These are phyloP conservation scores for Zalophus californianus DNA, from an alignment of 2,797 vertebrate species.

Conservation along the genomic window DNA sequence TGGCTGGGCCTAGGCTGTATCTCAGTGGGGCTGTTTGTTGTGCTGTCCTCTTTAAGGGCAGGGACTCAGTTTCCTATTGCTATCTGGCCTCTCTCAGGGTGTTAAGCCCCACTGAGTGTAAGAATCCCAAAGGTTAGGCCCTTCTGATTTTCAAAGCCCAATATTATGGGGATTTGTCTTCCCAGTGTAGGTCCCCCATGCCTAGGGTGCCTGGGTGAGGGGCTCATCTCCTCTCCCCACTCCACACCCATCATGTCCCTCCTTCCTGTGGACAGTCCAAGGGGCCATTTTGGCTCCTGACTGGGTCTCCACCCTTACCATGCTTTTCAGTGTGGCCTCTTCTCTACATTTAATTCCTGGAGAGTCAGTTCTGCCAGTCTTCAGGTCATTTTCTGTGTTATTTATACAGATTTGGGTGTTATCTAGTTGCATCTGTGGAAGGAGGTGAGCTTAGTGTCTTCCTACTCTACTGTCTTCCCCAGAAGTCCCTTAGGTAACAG, in stretches of 20 bases:
- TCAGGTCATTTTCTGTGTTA: not conserved
- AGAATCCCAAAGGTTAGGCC: not conserved
- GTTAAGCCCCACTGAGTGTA: not conserved
- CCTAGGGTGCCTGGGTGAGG: not conserved
- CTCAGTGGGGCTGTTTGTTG: not conserved
- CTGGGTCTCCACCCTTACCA: not conserved
- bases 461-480: not conserved
- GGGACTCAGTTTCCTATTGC: not conserved
- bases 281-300: not conserved
- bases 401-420: not conserved
- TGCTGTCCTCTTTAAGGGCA: not conserved
- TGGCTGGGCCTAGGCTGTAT: not conserved
- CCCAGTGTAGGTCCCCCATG: not conserved
- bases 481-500: not conserved
- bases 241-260: not conserved
- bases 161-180: not conserved
- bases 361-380: not conserved
- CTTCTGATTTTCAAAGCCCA: not conserved
- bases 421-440: not conserved
- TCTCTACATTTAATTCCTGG: not conserved
- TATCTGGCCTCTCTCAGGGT: not conserved
- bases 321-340: not conserved
- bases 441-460: not conserved
- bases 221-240: not conserved
- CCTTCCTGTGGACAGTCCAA: not conserved